Conservation (phyloP, 1,140 invertebrate genomes). For the Anoplolepis gracilipes region DNA sequence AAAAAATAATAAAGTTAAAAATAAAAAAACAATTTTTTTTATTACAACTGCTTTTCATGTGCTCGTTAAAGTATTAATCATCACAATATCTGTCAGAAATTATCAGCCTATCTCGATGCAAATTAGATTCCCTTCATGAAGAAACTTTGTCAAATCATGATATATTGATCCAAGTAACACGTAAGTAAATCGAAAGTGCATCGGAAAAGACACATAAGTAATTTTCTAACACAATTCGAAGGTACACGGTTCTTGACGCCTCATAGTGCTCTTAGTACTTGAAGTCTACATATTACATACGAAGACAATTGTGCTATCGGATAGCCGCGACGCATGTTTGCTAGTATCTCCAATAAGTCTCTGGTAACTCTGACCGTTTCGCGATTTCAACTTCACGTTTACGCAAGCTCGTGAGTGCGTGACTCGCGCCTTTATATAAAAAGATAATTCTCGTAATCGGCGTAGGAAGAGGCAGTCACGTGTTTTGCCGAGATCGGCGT, state of each 20-base stretch:
- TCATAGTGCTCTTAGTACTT: slow-evolving; percentile 25
- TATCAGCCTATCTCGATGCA: not conserved
- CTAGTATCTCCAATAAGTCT: slow-evolving; percentile 16
- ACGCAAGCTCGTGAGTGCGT: not conserved
- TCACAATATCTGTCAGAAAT: not conserved
- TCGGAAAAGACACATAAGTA: not conserved
- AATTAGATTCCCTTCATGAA: not conserved
- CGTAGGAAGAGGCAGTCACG: slow-evolving; percentile 83
- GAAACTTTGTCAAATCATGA: not conserved
- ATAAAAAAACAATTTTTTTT: not conserved
- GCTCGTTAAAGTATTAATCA: slow-evolving; percentile 12
- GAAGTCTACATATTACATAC: slow-evolving; percentile 6
- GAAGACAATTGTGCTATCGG: slow-evolving; percentile 2
- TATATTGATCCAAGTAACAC: not conserved
- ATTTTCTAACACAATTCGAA: slow-evolving; percentile 7
- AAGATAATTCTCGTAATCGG: slow-evolving; percentile 88
- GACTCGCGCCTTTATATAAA: slow-evolving; percentile 84
- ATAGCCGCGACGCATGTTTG: not conserved
- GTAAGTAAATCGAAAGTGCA: not conserved
- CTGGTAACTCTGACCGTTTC: slow-evolving; percentile 55
- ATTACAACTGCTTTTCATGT: not conserved
- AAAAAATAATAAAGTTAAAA: not conserved
- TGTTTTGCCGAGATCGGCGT: slow-evolving; percentile 83
- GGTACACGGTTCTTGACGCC: slow-evolving; percentile 9
- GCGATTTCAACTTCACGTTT: slow-evolving; percentile 16